Conservation (phyloP, 1,140 invertebrate genomes). For the Leptinotarsa defecta region DNA sequence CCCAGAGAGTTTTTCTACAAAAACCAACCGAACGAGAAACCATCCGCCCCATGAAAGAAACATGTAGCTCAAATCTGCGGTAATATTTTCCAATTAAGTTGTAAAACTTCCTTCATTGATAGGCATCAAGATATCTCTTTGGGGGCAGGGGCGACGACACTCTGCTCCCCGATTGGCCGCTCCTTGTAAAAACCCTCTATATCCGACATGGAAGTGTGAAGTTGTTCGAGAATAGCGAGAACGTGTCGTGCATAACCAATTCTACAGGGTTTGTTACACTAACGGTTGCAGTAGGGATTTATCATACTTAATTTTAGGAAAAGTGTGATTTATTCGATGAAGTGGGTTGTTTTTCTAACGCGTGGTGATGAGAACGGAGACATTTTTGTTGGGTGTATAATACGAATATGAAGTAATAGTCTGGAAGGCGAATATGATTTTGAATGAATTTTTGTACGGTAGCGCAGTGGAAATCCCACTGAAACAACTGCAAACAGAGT, state of each 20-base stretch:
- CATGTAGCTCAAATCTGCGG: constrained; percentile 7
- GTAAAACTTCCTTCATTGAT: constrained; percentile 36
- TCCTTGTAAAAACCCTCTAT: constrained; percentile 27
- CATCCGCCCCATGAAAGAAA: neutral
- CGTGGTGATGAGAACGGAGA: neutral
- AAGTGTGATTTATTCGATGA: constrained; percentile 25
- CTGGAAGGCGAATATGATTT: no score
- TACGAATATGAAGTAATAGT: no score
- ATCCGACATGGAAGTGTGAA: constrained; percentile 41
- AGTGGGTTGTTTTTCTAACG: neutral
- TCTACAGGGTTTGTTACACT: constrained; percentile 15
- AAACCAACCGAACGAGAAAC: neutral
- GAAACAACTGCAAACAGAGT: no score
- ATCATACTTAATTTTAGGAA: constrained; percentile 25
- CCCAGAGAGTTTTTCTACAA: no score
- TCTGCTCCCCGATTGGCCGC: constrained; percentile 30
- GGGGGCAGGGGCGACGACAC: constrained; percentile 22
- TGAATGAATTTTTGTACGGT: no score
- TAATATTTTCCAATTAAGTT: constrained; percentile 37
- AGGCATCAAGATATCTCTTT: constrained; percentile 30
- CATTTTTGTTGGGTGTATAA: no score
- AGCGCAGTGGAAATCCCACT: no score
- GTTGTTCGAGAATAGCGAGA: constrained; percentile 46
- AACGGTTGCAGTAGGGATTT: constrained; percentile 23
- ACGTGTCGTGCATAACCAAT: constrained; percentile 37